Conservation (phyloP, 2,113 vertebrate species). For the Theristicus caerulescens region DNA sequence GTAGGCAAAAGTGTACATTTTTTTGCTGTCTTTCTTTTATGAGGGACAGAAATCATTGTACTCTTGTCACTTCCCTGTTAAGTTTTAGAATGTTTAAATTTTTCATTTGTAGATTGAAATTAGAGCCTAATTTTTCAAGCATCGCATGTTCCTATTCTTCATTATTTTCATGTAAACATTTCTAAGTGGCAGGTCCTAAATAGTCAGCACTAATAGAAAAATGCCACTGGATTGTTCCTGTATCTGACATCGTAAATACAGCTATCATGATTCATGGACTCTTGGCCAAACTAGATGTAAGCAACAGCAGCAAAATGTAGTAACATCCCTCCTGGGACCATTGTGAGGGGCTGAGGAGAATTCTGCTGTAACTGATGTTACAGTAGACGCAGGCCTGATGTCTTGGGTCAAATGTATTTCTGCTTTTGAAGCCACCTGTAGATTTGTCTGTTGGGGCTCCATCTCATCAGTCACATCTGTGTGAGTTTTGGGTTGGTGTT, state of each 20-base stretch:
- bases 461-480: not conserved
- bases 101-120: not conserved
- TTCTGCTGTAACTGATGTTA: not conserved
- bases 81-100: constrained; percentile 26
- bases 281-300: not conserved
- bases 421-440: not conserved
- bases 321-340: not conserved
- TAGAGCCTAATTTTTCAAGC: not conserved
- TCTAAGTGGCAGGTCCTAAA: not conserved
- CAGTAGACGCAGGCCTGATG: not conserved
- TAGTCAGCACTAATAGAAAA: not conserved
- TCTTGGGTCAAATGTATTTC: not conserved
- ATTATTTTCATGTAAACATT: not conserved
- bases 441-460: not conserved
- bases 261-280: not conserved
- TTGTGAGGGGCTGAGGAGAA: not conserved
- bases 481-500: not conserved
- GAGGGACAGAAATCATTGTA: not conserved
- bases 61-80: not conserved
- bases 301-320: not conserved
- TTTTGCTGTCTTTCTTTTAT: not conserved
- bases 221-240: not conserved
- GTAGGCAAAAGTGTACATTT: not conserved
- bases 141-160: not conserved
- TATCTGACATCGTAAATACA: not conserved